Evolutionary conservation across 1,140 invertebrate species (phyloP).

Genomic region (Bombus waltoni): DNA sequence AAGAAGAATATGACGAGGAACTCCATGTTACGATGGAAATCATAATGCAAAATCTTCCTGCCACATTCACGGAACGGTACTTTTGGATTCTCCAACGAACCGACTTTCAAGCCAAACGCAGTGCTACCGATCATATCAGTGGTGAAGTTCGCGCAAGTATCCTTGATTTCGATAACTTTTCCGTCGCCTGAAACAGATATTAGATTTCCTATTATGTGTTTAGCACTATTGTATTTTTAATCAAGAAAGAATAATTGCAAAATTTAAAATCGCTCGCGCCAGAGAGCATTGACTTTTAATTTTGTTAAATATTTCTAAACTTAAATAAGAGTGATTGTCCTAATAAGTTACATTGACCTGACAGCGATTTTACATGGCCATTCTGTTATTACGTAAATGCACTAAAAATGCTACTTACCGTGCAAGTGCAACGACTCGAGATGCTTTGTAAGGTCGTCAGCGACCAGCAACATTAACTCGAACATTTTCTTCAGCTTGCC

Average conservation of each 20-base stretch:
- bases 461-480: slow-evolving; percentile 78
- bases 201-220: too few species aligned
- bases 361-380: neutral
- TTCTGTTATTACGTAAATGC: neutral
- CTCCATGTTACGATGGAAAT: slow-evolving; percentile 65
- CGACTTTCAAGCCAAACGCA: too few species aligned
- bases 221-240: neutral
- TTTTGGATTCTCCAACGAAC: too few species aligned
- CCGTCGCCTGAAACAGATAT: slow-evolving; percentile 42
- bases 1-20: slow-evolving; percentile 76
- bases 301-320: too few species aligned
- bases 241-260: neutral
- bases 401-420: slow-evolving; percentile 36
- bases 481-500: slow-evolving; percentile 80
- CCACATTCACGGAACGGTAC: slow-evolving; percentile 24
- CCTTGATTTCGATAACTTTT: slow-evolving; percentile 75
- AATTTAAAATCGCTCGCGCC: neutral
- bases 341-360: too few species aligned
- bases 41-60: slow-evolving; percentile 69
- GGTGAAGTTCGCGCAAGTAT: slow-evolving; percentile 79
- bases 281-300: too few species aligned
- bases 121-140: too few species aligned
- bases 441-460: slow-evolving; percentile 72
- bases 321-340: too few species aligned
- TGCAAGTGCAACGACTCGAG: slow-evolving; percentile 63